Base-by-base conservation (phyloP, 2,797 vertebrate genomes). In the Schizothorax lantsangensis region DNA sequence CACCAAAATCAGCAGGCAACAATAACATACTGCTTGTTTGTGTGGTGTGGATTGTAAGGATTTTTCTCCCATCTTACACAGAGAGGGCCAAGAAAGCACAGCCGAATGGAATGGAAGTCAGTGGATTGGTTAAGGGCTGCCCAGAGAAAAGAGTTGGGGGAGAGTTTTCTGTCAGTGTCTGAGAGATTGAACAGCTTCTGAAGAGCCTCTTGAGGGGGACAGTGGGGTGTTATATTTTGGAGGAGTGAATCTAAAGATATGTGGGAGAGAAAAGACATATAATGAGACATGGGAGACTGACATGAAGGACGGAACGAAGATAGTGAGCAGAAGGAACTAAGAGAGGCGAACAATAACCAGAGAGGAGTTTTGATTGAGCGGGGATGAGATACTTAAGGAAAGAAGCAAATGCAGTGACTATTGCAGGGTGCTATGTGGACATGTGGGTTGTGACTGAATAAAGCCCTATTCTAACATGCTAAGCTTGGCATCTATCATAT, bases 361-460 rank as follows among this genome's bases (percentile, higher is more conserved):
- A 30, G 40, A 85, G 38, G 45, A 68, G 71, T 45, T 75, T 64
- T 68, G 36, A 68, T 36, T 40, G 47, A 72, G 73, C 1, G 26
- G 23, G 54, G 4, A 59, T 54, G 59, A 40, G 78, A 45, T 19
- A 11, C 26, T 36, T 77, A 52, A 33, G 30, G 54, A 69, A 81
- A 68, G 2, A 69, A 68, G 62, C 26, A 45, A 64, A 64, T 45
- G 23, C 38, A 64, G 57, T 30, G 79, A 49, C 64, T 81, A 2
- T 11, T 45, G 57, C 33, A 9, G 54, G 64, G 62, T 49, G 52
- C 33, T 21, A 33, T 52, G 23, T 43, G 59, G 40, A 80, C 38
- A 57, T 72, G 81, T 83, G 66, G 66, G 68, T 43, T 57, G 66
- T 26, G 36, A 40, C 47, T 83, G 68, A 38, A 81, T 68, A 81